Base-by-base conservation (phyloP, 2,113 vertebrate genomes). In the Chloroceryle aenea region DNA sequence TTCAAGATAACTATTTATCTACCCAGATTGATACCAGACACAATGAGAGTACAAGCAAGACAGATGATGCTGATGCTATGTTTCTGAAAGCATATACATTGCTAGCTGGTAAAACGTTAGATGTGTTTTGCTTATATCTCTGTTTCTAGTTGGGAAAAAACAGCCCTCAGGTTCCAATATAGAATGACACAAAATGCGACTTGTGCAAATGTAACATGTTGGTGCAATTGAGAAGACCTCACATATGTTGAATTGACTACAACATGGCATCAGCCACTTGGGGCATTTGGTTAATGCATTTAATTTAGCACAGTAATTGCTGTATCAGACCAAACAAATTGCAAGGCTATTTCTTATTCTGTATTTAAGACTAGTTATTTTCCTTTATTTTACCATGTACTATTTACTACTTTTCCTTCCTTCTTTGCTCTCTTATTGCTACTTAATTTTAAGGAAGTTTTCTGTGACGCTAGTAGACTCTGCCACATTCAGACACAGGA, bases 251-350 rank as follows among this genome's bases (percentile, higher is more conserved):
- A 96, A 89, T 45, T 93, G 88, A 85, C 85, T 80, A 78, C 73
- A 94, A 52, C 84, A 77, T 7, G 68, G 43, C 85, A 92, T 59
- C 79, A 93, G 90, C 83, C 93, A 89, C 79, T 87, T 3, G 1
- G 89, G 82, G 85, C 91, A 81, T 83, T 96, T 96, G 75, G 62
- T 85, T 94, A 94, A 93, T 6, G 3, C n/a, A 68, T 87, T 94
- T 94, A 95, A 94, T 94, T 95, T 95, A 90, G 80, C 67, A 63
- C 79, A 87, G 66, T 77, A 96, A 88, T 87, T 97, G 68, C 91
- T 87, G 40, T 50, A 90, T 85, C 89, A 96, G 42, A 91, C 69
- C 45, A 81, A 88, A 95, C 63, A 89, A 86, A 89, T 72, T 94
- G 32, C 69, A 62, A 90, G 74, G 72, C 38, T 94, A 83, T 67